Conservation (phyloP, 2,888 invertebrate species). For the Machimus rusticus region DNA sequence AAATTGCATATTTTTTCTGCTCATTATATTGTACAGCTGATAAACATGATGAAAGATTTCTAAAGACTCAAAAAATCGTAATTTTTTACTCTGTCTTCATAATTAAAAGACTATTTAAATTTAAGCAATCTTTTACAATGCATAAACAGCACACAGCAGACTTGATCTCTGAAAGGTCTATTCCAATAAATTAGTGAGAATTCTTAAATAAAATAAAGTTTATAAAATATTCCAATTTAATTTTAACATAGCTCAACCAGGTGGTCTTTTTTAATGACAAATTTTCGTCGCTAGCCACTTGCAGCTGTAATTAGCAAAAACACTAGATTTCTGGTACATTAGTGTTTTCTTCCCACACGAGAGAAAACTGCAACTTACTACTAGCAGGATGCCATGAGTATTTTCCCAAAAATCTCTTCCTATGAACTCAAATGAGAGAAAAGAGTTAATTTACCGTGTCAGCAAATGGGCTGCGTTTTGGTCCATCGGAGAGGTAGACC, state of each 20-base stretch:
- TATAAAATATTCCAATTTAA: neutral
- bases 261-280: neutral
- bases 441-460: slow-evolving; percentile 72
- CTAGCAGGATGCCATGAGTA: neutral
- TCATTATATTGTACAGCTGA: no score
- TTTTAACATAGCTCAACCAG: neutral
- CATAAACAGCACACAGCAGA: no score
- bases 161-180: no score
- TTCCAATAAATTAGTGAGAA: no score
- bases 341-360: neutral
- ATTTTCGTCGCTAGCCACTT: neutral
- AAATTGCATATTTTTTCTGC: no score
- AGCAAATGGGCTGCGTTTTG: slow-evolving; percentile 82
- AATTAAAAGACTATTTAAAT: no score
- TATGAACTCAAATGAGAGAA: neutral
- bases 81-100: no score
- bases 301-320: neutral
- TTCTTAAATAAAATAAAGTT: neutral
- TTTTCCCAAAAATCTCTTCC: neutral
- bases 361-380: neutral
- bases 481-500: slow-evolving; percentile 83
- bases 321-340: neutral
- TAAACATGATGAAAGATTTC: no score
- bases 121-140: no score
- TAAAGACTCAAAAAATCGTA: no score